phyloP scores from a whole-genome alignment of 1,140 invertebrate genomes.

The Eulimnadia texana region DNA sequence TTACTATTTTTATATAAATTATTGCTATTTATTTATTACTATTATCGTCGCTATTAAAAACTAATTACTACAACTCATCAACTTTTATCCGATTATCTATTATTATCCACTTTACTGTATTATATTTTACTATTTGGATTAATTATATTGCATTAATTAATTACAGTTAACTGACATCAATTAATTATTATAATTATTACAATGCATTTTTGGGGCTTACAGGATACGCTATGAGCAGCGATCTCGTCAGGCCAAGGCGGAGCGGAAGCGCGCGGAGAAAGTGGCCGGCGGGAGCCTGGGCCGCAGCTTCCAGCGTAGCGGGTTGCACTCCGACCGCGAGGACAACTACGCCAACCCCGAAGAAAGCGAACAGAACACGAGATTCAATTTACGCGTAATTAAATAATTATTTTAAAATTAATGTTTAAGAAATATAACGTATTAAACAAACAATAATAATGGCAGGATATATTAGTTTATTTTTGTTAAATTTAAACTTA shows the following conservation, averaged over 20 bases:
- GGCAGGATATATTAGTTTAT: no score
- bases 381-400: constrained; percentile 15
- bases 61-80: no score
- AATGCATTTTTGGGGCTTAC: constrained; percentile 15
- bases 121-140: no score
- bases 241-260: constrained; percentile 34
- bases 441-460: constrained; percentile 6
- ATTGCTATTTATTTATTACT: no score
- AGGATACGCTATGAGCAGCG: constrained; percentile 48
- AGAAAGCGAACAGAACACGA: constrained; percentile 18
- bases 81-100: no score
- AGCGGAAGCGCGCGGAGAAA: constrained; percentile 33
- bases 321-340: constrained; percentile 22
- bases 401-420: neutral
- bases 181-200: neutral
- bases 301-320: constrained; percentile 33
- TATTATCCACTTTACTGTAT: no score
- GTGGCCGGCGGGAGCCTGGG: constrained; percentile 35
- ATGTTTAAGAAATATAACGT: neutral
- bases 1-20: no score
- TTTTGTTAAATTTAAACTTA: no score
- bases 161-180: no score
- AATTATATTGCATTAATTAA: no score
- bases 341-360: constrained; percentile 13
- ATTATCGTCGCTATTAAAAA: no score